phyloP scores from a whole-genome alignment of 2,797 vertebrate species.

The Lepilemur septentrionalis region DNA sequence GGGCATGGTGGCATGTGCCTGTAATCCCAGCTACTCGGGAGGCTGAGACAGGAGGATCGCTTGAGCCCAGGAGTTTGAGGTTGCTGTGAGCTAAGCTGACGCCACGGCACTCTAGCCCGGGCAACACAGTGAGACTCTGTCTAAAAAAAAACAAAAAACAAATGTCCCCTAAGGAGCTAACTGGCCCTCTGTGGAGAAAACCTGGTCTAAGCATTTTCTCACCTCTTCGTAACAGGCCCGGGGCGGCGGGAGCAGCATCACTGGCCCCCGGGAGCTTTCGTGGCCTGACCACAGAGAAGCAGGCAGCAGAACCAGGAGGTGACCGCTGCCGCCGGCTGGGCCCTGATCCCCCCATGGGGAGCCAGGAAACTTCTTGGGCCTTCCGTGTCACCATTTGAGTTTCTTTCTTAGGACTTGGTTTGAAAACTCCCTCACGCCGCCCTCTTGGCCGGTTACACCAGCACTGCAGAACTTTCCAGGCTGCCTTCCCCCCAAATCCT shows the following conservation, averaged over 20 bases:
- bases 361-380: neutral
- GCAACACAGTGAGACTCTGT: too few species aligned
- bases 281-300: neutral
- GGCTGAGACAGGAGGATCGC: too few species aligned
- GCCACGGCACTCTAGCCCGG: too few species aligned
- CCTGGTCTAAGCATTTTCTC: neutral
- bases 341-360: neutral
- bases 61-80: too few species aligned
- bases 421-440: conserved; percentile 70
- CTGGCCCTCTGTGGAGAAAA: rapidly evolving
- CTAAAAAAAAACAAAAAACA: too few species aligned
- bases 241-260: neutral
- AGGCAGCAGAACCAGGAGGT: neutral
- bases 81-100: too few species aligned
- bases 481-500: conserved; percentile 61
- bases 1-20: too few species aligned
- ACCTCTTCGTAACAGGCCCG: neutral
- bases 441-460: conserved; percentile 69
- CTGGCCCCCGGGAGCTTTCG: rapidly evolving
- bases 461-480: conserved; percentile 38
- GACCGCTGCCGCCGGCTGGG: neutral
- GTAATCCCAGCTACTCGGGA: too few species aligned
- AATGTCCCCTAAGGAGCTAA: neutral
- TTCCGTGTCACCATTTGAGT: conserved; percentile 58
- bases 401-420: conserved; percentile 48